These are phyloP conservation scores for Agriotes lineatus DNA, from an alignment of 2,888 invertebrate genomes.

Conservation along the genomic window DNA sequence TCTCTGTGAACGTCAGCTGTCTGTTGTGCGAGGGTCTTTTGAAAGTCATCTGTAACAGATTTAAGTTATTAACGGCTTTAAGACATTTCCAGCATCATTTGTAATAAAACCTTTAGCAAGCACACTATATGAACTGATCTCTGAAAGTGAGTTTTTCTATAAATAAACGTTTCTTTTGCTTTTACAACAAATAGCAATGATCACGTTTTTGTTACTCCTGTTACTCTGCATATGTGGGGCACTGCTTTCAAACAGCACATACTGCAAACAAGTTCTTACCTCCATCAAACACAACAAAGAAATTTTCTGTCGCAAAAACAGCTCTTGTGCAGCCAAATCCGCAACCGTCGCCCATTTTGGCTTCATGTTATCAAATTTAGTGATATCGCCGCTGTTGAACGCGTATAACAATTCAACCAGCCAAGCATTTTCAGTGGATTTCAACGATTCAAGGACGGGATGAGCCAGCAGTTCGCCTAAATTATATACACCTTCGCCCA, in stretches of 20 bases:
- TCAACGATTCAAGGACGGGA: constrained; percentile 89
- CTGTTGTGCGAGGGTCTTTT: constrained; percentile 90
- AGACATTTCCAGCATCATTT: too few species aligned
- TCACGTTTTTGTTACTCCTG: too few species aligned
- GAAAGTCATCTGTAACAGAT: constrained; percentile 86
- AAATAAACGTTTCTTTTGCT: too few species aligned
- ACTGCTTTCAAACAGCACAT: too few species aligned
- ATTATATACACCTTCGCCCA: constrained; percentile 97
- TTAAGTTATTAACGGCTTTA: too few species aligned
- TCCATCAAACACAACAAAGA: constrained; percentile 97
- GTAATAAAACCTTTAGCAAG: too few species aligned
- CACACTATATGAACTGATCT: too few species aligned
- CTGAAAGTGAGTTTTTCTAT: too few species aligned
- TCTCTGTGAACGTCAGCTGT: constrained; percentile 90
- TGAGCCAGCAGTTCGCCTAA: constrained; percentile 97
- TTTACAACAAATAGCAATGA: too few species aligned
- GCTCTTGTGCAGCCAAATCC: constrained; percentile 85
- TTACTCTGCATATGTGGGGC: too few species aligned
- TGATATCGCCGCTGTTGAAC: constrained; percentile 88
- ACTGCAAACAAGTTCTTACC: too few species aligned
- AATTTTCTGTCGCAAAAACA: constrained; percentile 90
- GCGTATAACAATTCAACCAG: constrained; percentile 86
- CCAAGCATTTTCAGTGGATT: constrained; percentile 88
- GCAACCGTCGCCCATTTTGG: constrained; percentile 84
- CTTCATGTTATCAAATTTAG: constrained; percentile 79